Evolutionary conservation across 2,888 invertebrate genomes (phyloP), one percentile per base, ranked within the genome.

Genomic region (Timandra comae): DNA sequence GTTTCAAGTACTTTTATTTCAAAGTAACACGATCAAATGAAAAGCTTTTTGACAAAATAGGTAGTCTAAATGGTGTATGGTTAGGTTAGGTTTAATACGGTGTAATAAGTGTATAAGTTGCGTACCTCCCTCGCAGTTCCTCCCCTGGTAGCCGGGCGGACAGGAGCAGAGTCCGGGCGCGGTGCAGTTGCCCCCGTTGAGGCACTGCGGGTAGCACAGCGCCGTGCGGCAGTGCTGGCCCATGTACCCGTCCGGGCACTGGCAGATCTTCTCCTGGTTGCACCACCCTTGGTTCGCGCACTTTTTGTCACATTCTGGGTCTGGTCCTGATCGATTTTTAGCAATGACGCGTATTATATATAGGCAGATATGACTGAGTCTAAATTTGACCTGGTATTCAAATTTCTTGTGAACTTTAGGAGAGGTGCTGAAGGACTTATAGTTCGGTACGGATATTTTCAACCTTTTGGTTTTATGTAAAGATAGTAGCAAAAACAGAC

Each of bases 141-240:
- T 87, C 27, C 96, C 96, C 81, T 96, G 96, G 77, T 94, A 96
- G 7, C 96, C 96, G n/a, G 90, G 87, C 7, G 93, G 94, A 59
- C 96, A 97, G 42, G 93, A 93, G 69, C 96, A 97, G 2, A 93
- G 87, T 1, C 96, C 96, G 3, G 96, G 96, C 13, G 94, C 93
- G 9, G 95, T 94, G 68, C 96, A 97, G 63, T 93, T 95, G 5
- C 96, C 96, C 3, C 95, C 95, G 74, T 96, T 96, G 91, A 96
- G 92, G 63, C 97, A 97, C 63, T 94, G 93, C 16, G 96, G 96
- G 81, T 95, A 96, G 65, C 96, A 96, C 22, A 96, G 87, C 20
- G 96, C 96, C 43, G 93, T 95, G 62, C 93, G 90, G 56, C 96
- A 96, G 66, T 95, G 93, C 56, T 93, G 94, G 2, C 97, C 96